phyloP scores from a whole-genome alignment of 2,888 invertebrate species.

The Ptychoptera albimana region DNA sequence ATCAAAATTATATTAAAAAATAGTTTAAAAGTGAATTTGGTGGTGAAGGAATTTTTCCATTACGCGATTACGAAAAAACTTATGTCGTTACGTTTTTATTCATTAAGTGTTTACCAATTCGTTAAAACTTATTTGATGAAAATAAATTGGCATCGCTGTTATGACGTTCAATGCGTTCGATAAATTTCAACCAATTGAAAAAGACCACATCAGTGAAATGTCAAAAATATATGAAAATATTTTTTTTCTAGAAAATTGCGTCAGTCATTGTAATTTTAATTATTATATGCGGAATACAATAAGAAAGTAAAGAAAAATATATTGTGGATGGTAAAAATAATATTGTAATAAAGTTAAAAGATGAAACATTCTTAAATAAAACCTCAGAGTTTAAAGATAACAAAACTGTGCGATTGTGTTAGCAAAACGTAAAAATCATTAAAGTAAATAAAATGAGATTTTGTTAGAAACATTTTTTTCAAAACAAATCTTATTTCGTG shows the following conservation, averaged over 20 bases:
- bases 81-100: too few species aligned
- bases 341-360: background rate
- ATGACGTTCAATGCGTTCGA: background rate
- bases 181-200: background rate
- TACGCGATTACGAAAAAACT: too few species aligned
- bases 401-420: background rate
- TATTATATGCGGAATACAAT: background rate
- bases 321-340: background rate
- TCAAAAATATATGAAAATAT: background rate
- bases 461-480: background rate
- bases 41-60: too few species aligned
- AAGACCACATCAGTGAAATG: background rate
- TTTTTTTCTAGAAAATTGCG: background rate
- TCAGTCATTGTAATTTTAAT: background rate
- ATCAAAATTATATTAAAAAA: too few species aligned
- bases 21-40: too few species aligned
- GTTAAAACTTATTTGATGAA: too few species aligned
- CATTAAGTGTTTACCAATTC: too few species aligned
- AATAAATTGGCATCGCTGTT: too few species aligned
- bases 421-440: background rate
- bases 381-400: background rate
- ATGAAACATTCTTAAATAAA: background rate
- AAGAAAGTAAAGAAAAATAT: background rate
- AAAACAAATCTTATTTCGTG: background rate
- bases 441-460: background rate